Base-by-base conservation (phyloP, 2,888 invertebrate species). In the Leptinotarsa tumamoca region DNA sequence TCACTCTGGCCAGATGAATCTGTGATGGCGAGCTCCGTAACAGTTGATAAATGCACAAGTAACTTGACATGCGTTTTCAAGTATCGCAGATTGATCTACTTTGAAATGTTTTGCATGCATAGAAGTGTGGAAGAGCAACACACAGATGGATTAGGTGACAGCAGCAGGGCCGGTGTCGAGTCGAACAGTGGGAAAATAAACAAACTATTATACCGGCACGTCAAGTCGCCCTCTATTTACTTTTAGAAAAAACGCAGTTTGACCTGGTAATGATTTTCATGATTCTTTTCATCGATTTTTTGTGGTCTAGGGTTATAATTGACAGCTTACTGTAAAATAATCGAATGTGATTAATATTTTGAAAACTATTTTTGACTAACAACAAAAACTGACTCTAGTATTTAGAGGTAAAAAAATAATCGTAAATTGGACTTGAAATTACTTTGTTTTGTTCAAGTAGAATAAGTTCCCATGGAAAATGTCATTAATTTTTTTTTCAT, bases 61-160 rank as follows among this genome's bases (percentile, higher is more conserved):
- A 83, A 84, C 82, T 84, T 84, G 85, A 87, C 86, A 86, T 86
- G 84, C 85, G 86, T 86, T 86, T 83, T 83, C 83, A 84, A 85
- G 82, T 85, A 87, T 87, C 86, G 86, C 87, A 87, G 87, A 88
- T 87, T 88, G 87, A 88, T 88, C 88, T 87, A 88, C 87, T 88
- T 88, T 87, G 86, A 86, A 87, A 87, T 87, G 88, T 87, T 88
- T 88, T 88, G 88, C 88, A 88, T 88, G 78, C 78, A 87, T 87
- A 86, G 85, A 86, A 86, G 84, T 82, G 82, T 81, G 82, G 83
- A 85, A 82, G 85, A 83, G 79, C 82, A 84, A 82, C 81, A 85
- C 83, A 85, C 85, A 84, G 86, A 87, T 87, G 86, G 86, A 87
- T 86, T 86, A 87, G 87, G 87, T 88, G 88, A 88, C 87, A 87